Evolutionary conservation across 1,140 invertebrate species (phyloP), one percentile per base, ranked within the genome.

Genomic region (Danaus plexippus): DNA sequence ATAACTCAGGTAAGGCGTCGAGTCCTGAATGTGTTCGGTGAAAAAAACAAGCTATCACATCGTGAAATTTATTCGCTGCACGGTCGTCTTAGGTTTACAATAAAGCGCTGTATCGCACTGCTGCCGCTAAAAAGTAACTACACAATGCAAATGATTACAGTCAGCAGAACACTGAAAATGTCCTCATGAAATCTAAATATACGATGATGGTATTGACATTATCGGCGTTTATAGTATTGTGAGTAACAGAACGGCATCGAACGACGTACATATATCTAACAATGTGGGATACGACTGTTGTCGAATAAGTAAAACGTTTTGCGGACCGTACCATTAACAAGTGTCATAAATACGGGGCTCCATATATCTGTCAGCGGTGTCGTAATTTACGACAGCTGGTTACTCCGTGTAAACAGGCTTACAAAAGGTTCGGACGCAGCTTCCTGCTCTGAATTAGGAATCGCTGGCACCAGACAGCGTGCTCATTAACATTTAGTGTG

Each of bases 281-380:
- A 49, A 50, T 42, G 45, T 47, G 48, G 9, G 6, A 10, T 62
- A 66, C 10, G 40, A 71, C 61, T 42, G 71, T 62, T 47, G 57
- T 43, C 61, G 67, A 12, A 59, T 51, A 40, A 61, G 10, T 50
- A 50, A 32, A 22, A 11, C n/a, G 46, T 57, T 51, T 59, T 75
- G 64, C 70, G 67, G 57, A 65, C 76, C 43, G 64, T 77, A 77
- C 71, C 41, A 10, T 52, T 61, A 70, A 76, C 63, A 71, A 73
- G 60, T 65, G 67, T 56, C 67, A 79, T 82, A 82, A 82, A 82
- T 78, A 77, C 58, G 61, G 52, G 56, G 63, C 67, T 66, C 75
- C 79, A 80, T 82, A 82, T 82, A 80, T 82, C 79, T 82, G 79
- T 82, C 77, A 64, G 67, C 79, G 76, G 65, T 68, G 68, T 47